Evolutionary conservation across 2,888 invertebrate species (phyloP).

Genomic region (Oxystoma pomonae): DNA sequence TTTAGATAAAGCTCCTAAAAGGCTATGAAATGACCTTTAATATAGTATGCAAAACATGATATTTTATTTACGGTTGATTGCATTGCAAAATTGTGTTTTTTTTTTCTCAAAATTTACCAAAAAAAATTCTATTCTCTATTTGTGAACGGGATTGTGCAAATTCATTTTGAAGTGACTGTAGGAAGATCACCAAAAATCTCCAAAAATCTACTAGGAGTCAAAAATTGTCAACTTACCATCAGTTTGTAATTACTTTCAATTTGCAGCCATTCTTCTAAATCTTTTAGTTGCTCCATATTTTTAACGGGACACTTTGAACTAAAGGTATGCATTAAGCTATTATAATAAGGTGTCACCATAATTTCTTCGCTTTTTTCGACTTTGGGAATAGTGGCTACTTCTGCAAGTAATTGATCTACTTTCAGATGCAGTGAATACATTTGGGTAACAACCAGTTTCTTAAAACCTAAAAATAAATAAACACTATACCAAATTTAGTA

Average conservation of each 20-base stretch:
- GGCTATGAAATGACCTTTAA: too few relatives aligned
- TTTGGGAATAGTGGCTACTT: neutral
- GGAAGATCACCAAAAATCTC: too few relatives aligned
- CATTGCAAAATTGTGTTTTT: too few relatives aligned
- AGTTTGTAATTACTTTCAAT: neutral
- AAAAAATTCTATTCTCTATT: too few relatives aligned
- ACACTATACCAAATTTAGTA: too few relatives aligned
- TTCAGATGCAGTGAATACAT: neutral
- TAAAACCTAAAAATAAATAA: constrained; percentile 1
- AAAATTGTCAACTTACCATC: constrained; percentile 2
- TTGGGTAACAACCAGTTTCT: neutral
- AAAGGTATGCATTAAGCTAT: neutral
- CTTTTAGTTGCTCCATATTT: neutral
- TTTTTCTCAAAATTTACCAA: too few relatives aligned
- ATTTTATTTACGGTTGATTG: too few relatives aligned
- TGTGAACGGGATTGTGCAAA: too few relatives aligned
- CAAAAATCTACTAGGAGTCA: too few relatives aligned
- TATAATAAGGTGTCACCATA: neutral
- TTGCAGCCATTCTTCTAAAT: neutral
- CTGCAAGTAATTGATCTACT: neutral
- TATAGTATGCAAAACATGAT: too few relatives aligned
- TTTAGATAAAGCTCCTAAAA: too few relatives aligned
- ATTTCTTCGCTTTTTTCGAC: neutral
- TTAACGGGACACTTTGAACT: neutral
- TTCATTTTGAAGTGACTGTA: too few relatives aligned